Conservation (phyloP, 2,797 vertebrate genomes). For the Lindbergichthys nudifrons region DNA sequence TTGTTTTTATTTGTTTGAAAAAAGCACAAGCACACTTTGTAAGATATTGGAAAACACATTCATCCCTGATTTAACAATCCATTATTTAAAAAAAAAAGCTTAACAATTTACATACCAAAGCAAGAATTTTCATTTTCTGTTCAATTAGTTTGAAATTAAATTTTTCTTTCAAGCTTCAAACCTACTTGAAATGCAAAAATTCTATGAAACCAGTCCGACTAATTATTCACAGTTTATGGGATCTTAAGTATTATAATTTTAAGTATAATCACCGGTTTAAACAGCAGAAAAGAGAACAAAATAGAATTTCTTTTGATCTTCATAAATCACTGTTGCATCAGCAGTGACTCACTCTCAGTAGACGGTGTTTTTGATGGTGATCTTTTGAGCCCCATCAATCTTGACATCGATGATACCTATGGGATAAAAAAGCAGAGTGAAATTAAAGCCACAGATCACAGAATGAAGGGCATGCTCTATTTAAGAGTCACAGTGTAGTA, state of each 20-base stretch:
- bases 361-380: constrained; percentile 86
- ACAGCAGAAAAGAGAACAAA: not conserved
- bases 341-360: constrained; percentile 69
- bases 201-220: not conserved
- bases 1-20: constrained; percentile 23
- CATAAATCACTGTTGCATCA: constrained; percentile 5
- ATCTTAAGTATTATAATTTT: not conserved
- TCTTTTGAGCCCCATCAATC: constrained; percentile 80
- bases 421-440: constrained; percentile 35
- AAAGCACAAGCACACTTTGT: constrained; percentile 14
- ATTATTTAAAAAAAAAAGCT: not conserved
- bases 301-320: not conserved
- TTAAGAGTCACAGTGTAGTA: not conserved
- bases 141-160: no score
- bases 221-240: constrained; percentile 9
- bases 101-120: constrained; percentile 5
- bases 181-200: constrained; percentile 6
- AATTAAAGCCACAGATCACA: constrained; percentile 13
- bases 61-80: constrained; percentile 1
- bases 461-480: not conserved
- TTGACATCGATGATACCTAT: constrained; percentile 89
- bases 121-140: constrained; percentile 9
- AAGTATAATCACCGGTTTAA: constrained; percentile 29
- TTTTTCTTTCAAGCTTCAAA: constrained; percentile 4
- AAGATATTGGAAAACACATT: constrained; percentile 23